Base-by-base conservation (phyloP, 2,113 vertebrate genomes). In the Marmota flaviventris region DNA sequence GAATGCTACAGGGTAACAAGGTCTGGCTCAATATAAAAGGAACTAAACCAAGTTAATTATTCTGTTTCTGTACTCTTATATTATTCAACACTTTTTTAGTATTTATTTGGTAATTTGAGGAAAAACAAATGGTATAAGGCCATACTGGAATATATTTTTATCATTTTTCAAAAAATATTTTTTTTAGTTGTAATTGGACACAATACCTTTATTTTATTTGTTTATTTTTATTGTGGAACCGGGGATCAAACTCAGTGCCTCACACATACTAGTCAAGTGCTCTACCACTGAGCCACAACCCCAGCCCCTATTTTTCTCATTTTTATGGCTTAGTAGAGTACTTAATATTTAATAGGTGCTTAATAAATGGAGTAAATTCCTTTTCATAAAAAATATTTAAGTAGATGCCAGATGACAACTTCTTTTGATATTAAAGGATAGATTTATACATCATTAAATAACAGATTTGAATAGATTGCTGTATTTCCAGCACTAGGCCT, bases 341-440 rank as follows among this genome's bases (percentile, higher is more conserved):
- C 76, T 45, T 95, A 17, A 12, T 75, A 93, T 76, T 95, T 95
- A 96, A 89, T 34, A 85, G 48, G 48, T 89, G 13, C 27, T 87
- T 67, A 73, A 1, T 65, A 83, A 91, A 73, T 91, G 34, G 93
- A 88, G 32, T 83, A 81, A 79, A 85, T 85, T 61, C 39, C 22
- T 94, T 94, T 97, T 94, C 39, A 79, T 20, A 94, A 29, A 76
- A 89, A 4, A 2, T 85, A 76, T 82, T 69, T 88, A 94, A 81
- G 17, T 92, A 90, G 67, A 56, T 20, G 14, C 48, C 56, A 85
- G 12, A 39, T 86, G n/a, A 63, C 14, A 14, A 27, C 24, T 89
- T 45, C 37, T 73, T 86, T 85, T 79, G 13, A 67, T 89, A 89
- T 24, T 77, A 85, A 65, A 79, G 69, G 67, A 20, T 76, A 9